These are phyloP conservation scores for Neotoma lepida DNA, from an alignment of 2,113 vertebrate genomes.

Conservation along the genomic window DNA sequence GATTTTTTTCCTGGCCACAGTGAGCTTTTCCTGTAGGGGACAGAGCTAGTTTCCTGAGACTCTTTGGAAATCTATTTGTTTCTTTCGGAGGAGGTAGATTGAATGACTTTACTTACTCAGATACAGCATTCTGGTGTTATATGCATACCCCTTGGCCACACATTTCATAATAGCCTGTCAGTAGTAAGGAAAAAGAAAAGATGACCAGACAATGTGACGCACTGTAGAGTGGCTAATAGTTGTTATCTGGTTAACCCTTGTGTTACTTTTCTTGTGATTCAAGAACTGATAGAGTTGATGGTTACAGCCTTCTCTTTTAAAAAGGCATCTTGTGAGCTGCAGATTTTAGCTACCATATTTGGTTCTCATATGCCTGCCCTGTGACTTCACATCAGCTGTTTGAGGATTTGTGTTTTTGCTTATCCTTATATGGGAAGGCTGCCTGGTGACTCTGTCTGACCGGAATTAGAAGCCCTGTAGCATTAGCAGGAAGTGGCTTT, in stretches of 20 bases:
- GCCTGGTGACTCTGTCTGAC: constrained; percentile 66
- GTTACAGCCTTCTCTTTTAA: not conserved
- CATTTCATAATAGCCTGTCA: not conserved
- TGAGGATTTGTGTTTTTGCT: constrained; percentile 67
- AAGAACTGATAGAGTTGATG: constrained; percentile 30
- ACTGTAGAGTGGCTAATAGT: not conserved
- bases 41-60: not conserved
- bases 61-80: constrained; percentile 45
- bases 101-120: constrained; percentile 33
- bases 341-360: constrained; percentile 77
- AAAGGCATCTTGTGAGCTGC: constrained; percentile 57
- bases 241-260: constrained; percentile 2
- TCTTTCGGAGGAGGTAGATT: not conserved
- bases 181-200: constrained; percentile 21
- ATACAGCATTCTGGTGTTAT: not conserved
- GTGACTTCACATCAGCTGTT: constrained; percentile 68
- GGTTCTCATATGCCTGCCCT: constrained; percentile 71
- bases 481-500: constrained; percentile 58
- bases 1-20: not conserved
- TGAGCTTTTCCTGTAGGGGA: not conserved
- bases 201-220: not conserved
- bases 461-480: constrained; percentile 61
- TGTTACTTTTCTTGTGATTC: constrained; percentile 53
- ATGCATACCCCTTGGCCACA: not conserved
- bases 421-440: constrained; percentile 72